phyloP scores from a whole-genome alignment of 2,888 invertebrate species.

The Rhimphoctona megacephalus region DNA sequence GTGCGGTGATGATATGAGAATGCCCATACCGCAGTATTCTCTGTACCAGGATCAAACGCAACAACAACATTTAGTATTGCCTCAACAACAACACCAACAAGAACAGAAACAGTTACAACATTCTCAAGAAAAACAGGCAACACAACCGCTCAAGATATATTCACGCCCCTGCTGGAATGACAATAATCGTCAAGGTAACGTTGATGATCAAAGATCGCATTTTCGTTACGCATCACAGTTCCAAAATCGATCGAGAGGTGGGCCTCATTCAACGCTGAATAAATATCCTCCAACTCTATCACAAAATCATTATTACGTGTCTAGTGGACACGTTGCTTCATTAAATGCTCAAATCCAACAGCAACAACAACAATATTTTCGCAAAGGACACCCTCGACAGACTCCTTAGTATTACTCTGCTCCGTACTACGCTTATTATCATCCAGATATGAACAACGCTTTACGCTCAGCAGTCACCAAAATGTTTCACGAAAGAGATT shows the following conservation, averaged over 20 bases:
- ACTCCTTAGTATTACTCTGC: conserved; percentile 74
- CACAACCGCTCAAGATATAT: conserved; percentile 72
- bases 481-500: conserved; percentile 73
- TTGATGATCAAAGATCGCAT: conserved; percentile 65
- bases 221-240: conserved; percentile 71
- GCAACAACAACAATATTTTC: conserved; percentile 56
- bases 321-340: conserved; percentile 19
- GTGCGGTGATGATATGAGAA: conserved; percentile 77
- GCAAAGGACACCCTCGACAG: conserved; percentile 53
- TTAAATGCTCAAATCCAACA: conserved; percentile 60
- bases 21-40: conserved; percentile 77
- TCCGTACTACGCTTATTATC: conserved; percentile 70
- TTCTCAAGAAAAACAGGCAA: conserved; percentile 37
- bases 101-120: conserved; percentile 44
- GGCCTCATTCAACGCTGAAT: conserved; percentile 72
- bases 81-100: conserved; percentile 51
- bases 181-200: conserved; percentile 67
- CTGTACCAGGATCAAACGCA: conserved; percentile 70
- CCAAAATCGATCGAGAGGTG: conserved; percentile 74
- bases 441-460: conserved; percentile 70
- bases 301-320: conserved; percentile 72
- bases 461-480: conserved; percentile 73
- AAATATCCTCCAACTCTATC: conserved; percentile 73
- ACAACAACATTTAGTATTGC: conserved; percentile 45
- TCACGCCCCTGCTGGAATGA: conserved; percentile 71